Evolutionary conservation across 2,888 invertebrate species (phyloP), one percentile per base, ranked within the genome.

Genomic region (Melanostoma mellinum): DNA sequence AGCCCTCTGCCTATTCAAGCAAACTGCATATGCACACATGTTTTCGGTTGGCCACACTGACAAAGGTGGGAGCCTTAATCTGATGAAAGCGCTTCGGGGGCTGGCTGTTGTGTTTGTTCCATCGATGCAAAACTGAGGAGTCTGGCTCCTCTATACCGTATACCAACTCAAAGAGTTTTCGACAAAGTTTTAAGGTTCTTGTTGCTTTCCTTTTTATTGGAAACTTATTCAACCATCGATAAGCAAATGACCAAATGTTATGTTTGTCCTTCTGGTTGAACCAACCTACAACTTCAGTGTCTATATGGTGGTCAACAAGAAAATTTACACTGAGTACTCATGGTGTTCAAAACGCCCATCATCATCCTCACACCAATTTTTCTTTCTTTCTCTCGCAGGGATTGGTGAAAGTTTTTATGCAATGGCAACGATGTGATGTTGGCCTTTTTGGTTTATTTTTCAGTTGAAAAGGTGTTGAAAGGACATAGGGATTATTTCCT

Each of bases 221-320:
- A 79, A 79, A 79, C 69, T 84, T 79, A 84, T 79, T 84, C 84
- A 84, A 79, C 79, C 84, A 71, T 84, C 84, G 84, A 84, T 84
- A 84, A 84, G 84, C 79, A 79, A 69, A 75, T 71, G 84, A 75
- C 84, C 79, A 71, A 74, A 84, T 75, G 79, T 75, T 79, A 44
- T 84, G 84, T 84, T 84, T 84, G 79, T 71, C 65, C 69, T 79
- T 74, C 73, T 82, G 42, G 44, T 20, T 67, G 20, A 20, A 1
- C 53, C 71, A 48, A 60, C 44, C 48, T 38, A 40, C 56, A 10
- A 53, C 36, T 55, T 30, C 50, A 63, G 69, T 9, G 33, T 6
- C 69, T 56, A 55, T 42, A 58, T 58, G 46, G 50, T 50, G 61
- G 63, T 71, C 69, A 65, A 46, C 75, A 75, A 46, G 52, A 53